Conservation (phyloP, 2,888 invertebrate genomes). For the Cremastobaeus sp. region DNA sequence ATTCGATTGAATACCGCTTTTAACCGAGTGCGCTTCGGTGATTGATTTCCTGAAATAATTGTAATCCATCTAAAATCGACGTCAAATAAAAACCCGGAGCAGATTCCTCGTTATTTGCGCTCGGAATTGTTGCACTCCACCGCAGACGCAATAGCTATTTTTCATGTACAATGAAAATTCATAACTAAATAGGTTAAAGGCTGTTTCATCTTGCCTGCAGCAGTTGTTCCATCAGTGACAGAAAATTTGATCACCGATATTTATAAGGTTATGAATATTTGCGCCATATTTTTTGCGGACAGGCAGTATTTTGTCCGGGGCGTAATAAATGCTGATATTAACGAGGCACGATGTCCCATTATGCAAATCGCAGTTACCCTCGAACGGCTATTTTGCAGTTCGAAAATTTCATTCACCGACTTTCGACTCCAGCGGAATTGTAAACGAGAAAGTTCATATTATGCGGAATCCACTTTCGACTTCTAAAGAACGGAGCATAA, state of each 20-base stretch:
- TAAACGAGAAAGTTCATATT: slow-evolving; percentile 59
- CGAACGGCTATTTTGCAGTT: slow-evolving; percentile 58
- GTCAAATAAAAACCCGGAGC: too few relatives aligned
- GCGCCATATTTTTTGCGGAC: slow-evolving; percentile 37
- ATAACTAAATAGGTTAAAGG: too few relatives aligned
- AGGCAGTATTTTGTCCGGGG: slow-evolving; percentile 45
- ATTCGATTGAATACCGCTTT: too few relatives aligned
- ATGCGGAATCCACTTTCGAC: slow-evolving; percentile 58
- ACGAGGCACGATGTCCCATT: slow-evolving; percentile 55
- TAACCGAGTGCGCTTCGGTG: too few relatives aligned
- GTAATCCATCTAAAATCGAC: too few relatives aligned
- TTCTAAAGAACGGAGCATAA: slow-evolving; percentile 58
- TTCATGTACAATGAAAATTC: slow-evolving; percentile 4
- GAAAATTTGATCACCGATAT: slow-evolving; percentile 32
- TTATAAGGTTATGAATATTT: slow-evolving; percentile 52
- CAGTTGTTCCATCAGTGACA: neutral
- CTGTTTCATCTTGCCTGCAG: slow-evolving; percentile 6
- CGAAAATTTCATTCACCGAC: slow-evolving; percentile 60
- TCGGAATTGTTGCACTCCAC: too few relatives aligned
- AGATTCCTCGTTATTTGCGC: too few relatives aligned
- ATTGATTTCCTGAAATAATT: too few relatives aligned
- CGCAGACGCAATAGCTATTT: too few relatives aligned
- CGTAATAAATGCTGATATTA: slow-evolving; percentile 58
- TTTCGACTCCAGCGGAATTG: slow-evolving; percentile 54
- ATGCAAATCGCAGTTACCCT: slow-evolving; percentile 56